Conservation (phyloP, 2,113 vertebrate species). For the Monarcha castaneiventris region DNA sequence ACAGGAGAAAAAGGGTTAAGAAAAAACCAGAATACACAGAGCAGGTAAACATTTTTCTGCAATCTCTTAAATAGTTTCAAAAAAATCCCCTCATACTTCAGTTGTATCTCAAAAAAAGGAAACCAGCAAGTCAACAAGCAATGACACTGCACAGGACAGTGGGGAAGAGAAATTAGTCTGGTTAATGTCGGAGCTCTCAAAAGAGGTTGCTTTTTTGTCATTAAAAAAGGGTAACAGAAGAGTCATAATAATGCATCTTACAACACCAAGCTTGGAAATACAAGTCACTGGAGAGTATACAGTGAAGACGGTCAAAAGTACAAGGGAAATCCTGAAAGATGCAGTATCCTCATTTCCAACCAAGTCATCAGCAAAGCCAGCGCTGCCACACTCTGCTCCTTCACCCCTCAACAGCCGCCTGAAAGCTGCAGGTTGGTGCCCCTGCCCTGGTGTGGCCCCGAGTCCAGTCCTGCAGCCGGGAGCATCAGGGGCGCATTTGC, state of each 20-base stretch:
- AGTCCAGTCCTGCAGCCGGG: neutral
- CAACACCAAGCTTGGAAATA: conserved; percentile 66
- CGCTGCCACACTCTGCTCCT: neutral
- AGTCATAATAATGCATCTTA: conserved; percentile 39
- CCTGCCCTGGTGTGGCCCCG: neutral
- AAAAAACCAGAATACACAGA: conserved; percentile 30
- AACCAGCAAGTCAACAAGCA: conserved; percentile 61
- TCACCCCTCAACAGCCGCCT: neutral
- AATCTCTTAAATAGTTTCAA: conserved; percentile 45
- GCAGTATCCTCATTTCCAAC: conserved; percentile 38
- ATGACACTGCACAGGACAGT: conserved; percentile 1
- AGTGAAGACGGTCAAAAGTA: conserved; percentile 62
- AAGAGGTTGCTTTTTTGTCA: neutral
- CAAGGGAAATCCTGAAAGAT: conserved; percentile 56
- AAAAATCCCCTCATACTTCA: conserved; percentile 6
- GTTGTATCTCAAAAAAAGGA: conserved; percentile 22
- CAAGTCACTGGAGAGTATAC: conserved; percentile 62
- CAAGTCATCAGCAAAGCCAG: neutral
- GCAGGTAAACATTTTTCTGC: conserved; percentile 54
- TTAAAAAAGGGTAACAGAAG: neutral
- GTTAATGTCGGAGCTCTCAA: neutral
- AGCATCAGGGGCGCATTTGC: neutral
- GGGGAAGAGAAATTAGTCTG: neutral
- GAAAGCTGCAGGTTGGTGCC: neutral
- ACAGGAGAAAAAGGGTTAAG: neutral